phyloP scores from a whole-genome alignment of 2,888 invertebrate species.

The Acleris cristana region DNA sequence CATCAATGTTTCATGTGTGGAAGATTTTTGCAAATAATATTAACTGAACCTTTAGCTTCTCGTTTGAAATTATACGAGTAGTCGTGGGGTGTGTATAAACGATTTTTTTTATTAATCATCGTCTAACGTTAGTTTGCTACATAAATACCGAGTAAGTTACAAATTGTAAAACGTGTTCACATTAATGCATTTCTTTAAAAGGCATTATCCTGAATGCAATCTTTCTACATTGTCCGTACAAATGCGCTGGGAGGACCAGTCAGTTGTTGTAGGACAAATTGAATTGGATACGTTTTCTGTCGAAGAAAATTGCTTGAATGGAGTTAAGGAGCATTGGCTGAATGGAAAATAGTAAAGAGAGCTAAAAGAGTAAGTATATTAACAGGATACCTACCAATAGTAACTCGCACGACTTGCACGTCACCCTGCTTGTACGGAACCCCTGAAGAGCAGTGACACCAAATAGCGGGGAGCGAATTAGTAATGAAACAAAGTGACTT shows the following conservation, averaged over 20 bases:
- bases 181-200: not conserved
- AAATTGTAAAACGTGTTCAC: not conserved
- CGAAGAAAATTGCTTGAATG: slow-evolving; percentile 39
- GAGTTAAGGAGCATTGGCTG: slow-evolving; percentile 24
- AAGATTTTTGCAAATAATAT: too few species aligned
- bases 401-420: slow-evolving; percentile 39
- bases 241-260: slow-evolving; percentile 23
- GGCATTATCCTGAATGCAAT: slow-evolving; percentile 17
- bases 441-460: slow-evolving; percentile 76
- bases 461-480: slow-evolving; percentile 79
- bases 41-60: too few species aligned
- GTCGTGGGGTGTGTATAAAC: too few species aligned
- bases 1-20: not conserved
- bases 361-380: slow-evolving; percentile 9
- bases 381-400: slow-evolving; percentile 11
- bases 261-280: slow-evolving; percentile 36
- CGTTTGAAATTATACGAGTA: too few species aligned
- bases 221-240: slow-evolving; percentile 19
- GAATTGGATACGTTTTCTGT: slow-evolving; percentile 37
- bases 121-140: too few species aligned
- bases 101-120: too few species aligned
- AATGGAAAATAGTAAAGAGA: slow-evolving; percentile 12
- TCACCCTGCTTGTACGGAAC: slow-evolving; percentile 67
- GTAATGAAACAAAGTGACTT: slow-evolving; percentile 75
- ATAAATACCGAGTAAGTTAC: not conserved